Evolutionary conservation across 2,113 vertebrate genomes (phyloP).

Genomic region (Heteronetta atricapilla): DNA sequence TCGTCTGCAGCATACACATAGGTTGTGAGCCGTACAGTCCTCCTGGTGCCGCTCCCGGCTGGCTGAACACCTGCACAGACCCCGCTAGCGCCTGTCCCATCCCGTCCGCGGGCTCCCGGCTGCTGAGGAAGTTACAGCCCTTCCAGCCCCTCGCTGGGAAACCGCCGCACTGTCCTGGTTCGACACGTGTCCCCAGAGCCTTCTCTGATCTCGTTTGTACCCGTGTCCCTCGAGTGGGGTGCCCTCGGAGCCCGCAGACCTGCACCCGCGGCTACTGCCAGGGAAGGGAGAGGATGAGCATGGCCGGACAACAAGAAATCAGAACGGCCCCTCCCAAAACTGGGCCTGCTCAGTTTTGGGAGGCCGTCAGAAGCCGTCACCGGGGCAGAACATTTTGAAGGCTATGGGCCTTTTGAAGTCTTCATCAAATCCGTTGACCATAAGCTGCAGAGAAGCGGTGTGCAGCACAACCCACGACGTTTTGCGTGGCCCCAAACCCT

Average conservation of each 20-base stretch:
- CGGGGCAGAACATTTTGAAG: neutral
- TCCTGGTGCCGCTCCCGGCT: neutral
- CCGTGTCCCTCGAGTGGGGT: neutral
- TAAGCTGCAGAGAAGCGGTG: neutral
- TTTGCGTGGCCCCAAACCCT: neutral
- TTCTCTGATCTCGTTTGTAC: neutral
- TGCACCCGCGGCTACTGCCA: neutral
- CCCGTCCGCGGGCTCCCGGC: neutral
- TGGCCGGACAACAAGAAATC: neutral
- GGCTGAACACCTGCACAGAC: neutral
- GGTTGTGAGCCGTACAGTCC: neutral
- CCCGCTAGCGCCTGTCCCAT: neutral
- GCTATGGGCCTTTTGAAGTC: neutral
- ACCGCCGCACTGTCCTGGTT: conserved; percentile 21
- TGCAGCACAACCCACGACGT: neutral
- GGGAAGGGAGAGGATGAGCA: neutral
- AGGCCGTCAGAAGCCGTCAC: neutral
- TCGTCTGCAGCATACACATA: neutral
- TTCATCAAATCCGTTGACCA: neutral
- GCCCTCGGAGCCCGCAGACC: neutral
- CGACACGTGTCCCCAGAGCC: neutral
- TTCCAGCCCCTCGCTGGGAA: neutral
- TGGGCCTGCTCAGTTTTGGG: neutral
- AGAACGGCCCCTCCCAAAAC: neutral
- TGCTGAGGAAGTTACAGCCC: conserved; percentile 32